Percentiles rank a stretch among this genome's conserved stretches.
Conservation (phyloP, 2,113 vertebrate genomes). For the Colistium nudipinnis region DNA sequence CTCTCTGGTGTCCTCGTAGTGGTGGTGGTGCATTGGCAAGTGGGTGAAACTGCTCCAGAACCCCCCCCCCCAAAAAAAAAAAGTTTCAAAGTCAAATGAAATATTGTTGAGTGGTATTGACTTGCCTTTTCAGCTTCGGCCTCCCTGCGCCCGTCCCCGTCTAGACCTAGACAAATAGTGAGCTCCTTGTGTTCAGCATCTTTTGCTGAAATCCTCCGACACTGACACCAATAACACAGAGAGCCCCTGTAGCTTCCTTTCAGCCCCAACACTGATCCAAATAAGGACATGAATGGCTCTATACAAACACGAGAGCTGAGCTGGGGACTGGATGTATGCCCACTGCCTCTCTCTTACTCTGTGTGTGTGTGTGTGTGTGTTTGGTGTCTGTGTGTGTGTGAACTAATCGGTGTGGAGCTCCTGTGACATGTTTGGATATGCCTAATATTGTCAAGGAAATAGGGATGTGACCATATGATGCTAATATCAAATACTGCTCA, state of each 20-base stretch:
- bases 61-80: too few species aligned
- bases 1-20: conserved; percentile 9
- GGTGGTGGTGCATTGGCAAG: conserved; percentile 15
- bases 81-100: conserved; percentile 39
- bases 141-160: conserved; percentile 32
- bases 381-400: conserved; percentile 18
- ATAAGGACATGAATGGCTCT: conserved; percentile 79
- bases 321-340: conserved; percentile 61
- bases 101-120: conserved; percentile 27
- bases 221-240: conserved; percentile 67
- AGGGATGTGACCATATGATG: too few species aligned
- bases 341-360: conserved; percentile 36
- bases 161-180: conserved; percentile 56
- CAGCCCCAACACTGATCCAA: conserved; percentile 72
- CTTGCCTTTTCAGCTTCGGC: conserved; percentile 11
- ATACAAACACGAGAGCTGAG: conserved; percentile 67
- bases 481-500: too few species aligned
- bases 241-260: conserved; percentile 62
- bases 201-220: conserved; percentile 65
- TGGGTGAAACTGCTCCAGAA: background rate
- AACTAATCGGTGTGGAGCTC: too few species aligned
- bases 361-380: conserved; percentile 23
- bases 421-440: too few species aligned
- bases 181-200: conserved; percentile 55
- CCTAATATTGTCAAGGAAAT: too few species aligned